These are phyloP conservation scores for Tridacna gigas DNA, from an alignment of 2,888 invertebrate genomes.

Conservation along the genomic window DNA sequence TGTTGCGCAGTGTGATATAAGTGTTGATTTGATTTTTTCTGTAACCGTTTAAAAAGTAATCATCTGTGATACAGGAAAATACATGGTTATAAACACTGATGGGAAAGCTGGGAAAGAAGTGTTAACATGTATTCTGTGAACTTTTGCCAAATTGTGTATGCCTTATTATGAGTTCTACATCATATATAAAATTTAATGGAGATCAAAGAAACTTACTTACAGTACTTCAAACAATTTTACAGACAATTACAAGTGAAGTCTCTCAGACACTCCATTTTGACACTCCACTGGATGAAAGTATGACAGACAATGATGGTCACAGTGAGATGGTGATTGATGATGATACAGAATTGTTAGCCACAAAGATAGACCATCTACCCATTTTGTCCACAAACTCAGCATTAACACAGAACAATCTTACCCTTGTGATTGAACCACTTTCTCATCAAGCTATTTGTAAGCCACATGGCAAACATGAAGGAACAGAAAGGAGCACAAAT, in stretches of 20 bases:
- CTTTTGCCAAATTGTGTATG: no score
- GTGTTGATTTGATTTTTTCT: no score
- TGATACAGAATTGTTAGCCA: not conserved
- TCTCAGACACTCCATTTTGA: not conserved
- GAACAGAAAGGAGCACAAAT: not conserved
- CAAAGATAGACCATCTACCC: not conserved
- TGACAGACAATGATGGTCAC: not conserved
- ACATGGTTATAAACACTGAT: no score
- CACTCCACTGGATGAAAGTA: not conserved
- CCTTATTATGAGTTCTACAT: no score
- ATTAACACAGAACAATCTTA: not conserved
- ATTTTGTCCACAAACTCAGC: no score
- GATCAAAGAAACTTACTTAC: not conserved
- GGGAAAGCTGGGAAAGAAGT: no score
- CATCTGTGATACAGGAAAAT: no score
- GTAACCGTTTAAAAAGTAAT: no score
- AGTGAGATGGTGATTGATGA: not conserved
- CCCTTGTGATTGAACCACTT: not conserved
- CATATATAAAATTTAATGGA: no score
- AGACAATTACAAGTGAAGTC: not conserved
- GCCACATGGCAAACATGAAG: not conserved
- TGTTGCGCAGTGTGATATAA: no score
- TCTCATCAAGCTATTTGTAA: not conserved
- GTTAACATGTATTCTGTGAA: no score
- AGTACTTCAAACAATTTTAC: slow-evolving; percentile 22